phyloP scores from a whole-genome alignment of 1,140 invertebrate species.

The Chironomus tepperi region DNA sequence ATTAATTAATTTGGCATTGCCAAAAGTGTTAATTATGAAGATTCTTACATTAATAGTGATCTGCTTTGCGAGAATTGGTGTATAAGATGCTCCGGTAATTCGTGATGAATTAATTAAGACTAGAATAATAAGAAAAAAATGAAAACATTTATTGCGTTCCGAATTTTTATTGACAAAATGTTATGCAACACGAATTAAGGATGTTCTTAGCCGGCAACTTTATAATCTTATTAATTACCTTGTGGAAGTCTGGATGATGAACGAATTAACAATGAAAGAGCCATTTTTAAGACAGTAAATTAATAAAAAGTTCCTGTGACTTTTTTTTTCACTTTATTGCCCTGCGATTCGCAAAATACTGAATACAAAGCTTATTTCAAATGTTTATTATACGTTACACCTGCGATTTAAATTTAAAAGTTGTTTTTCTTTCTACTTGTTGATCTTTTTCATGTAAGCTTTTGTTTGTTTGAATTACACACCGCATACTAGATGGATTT shows the following conservation, averaged over 20 bases:
- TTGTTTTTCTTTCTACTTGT: no score
- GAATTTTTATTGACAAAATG: neutral
- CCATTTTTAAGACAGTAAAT: neutral
- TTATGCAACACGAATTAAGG: constrained; percentile 3
- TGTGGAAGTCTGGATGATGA: neutral
- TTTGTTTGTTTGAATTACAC: no score
- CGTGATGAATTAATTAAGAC: neutral
- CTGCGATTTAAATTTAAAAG: no score
- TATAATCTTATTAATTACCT: neutral
- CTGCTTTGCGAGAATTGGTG: neutral
- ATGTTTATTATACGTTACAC: no score
- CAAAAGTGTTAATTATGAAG: neutral
- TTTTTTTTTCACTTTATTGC: no score
- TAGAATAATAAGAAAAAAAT: neutral
- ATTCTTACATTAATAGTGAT: neutral
- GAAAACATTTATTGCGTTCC: neutral
- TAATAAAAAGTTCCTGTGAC: no score
- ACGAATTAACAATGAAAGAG: neutral
- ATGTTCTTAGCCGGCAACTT: neutral
- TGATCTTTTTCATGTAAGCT: no score
- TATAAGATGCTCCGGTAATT: neutral
- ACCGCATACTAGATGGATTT: no score
- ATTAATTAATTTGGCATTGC: neutral
- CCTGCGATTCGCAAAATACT: no score
- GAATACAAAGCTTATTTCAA: no score